Percentiles rank a stretch among this genome's conserved stretches.
Evolutionary conservation across 2,113 vertebrate species (phyloP).

Genomic region (Dissostichus mawsoni): DNA sequence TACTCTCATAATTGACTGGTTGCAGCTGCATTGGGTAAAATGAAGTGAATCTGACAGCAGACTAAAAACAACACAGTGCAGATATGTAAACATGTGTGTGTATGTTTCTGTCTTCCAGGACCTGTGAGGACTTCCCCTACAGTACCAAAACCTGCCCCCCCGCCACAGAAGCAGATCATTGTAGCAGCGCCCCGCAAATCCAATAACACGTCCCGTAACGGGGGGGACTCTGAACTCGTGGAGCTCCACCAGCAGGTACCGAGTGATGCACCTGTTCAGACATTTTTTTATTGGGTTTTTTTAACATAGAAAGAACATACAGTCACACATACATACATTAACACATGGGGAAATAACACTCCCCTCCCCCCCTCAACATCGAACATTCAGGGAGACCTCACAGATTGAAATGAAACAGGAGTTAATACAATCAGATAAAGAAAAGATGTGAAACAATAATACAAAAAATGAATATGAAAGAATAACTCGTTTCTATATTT

Average conservation of each 20-base stretch:
- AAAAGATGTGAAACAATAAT: too few species aligned
- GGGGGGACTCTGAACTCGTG: slow-evolving; percentile 86
- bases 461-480: too few species aligned
- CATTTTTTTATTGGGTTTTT: too few species aligned
- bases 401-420: too few species aligned
- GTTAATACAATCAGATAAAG: too few species aligned
- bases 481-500: too few species aligned
- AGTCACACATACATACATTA: too few species aligned
- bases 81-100: neutral
- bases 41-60: neutral
- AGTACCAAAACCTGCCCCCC: slow-evolving; percentile 87
- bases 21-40: neutral
- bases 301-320: too few species aligned
- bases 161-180: slow-evolving; percentile 83
- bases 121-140: slow-evolving; percentile 94
- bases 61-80: neutral
- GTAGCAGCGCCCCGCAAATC: slow-evolving; percentile 84
- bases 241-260: slow-evolving; percentile 96
- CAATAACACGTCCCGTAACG: slow-evolving; percentile 84
- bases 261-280: neutral
- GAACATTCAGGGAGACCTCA: too few species aligned
- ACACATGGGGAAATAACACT: too few species aligned
- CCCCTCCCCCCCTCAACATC: too few species aligned
- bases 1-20: neutral
- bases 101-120: slow-evolving; percentile 75